Evolutionary conservation across 1,140 invertebrate species (phyloP), one percentile per base, ranked within the genome.

Genomic region (Rhynchophorus ferrugineus): DNA sequence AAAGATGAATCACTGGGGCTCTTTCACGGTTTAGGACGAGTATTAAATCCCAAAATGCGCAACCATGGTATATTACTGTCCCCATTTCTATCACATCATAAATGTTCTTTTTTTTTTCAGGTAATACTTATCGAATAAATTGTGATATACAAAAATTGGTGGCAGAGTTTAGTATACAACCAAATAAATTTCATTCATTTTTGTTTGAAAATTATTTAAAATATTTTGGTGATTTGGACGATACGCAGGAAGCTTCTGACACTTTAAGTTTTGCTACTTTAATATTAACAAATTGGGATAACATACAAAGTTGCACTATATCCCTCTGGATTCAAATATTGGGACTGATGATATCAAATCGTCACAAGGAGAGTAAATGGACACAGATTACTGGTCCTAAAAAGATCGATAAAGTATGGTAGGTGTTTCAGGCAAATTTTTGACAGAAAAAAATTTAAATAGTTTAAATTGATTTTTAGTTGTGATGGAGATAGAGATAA

Each of bases 31-130:
- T 70, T 87, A 6, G 85, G 85, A n/a, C 72, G 81, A 62, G 82
- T 87, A 2, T 74, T 85, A 17, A 85, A 87, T 75, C 84, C 85
- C 16, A 88, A 86, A 76, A 75, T 81, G 79, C 75, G 68, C 49
- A 60, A 54, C 37, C 46, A 39, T 34, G 53, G 53, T 49, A 45
- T 11, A 8, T 51, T 8, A 5, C 20, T 14, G 9, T 3, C 9
- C 16, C 38, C 19, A 16, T 3, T 18, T 41, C 19, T 41, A 19
- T 16, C 6, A 41, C 3, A 16, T 17, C 11, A 18, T 17, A 17
- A 17, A 17, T 41, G 6, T 38, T 14, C 1, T 0, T n/a, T 37
- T 38, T n/a, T 39, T 41, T 51, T 44, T 22, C 41, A 38, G 53
- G 44, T 6, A 50, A n/a, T 21, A 53, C 53, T 11, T 62, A 58